A percentile compares a stretch with the other conserved stretches of the same genome.
Evolutionary conservation across 2,113 vertebrate genomes (phyloP).

Genomic region (Podarcis muralis): DNA sequence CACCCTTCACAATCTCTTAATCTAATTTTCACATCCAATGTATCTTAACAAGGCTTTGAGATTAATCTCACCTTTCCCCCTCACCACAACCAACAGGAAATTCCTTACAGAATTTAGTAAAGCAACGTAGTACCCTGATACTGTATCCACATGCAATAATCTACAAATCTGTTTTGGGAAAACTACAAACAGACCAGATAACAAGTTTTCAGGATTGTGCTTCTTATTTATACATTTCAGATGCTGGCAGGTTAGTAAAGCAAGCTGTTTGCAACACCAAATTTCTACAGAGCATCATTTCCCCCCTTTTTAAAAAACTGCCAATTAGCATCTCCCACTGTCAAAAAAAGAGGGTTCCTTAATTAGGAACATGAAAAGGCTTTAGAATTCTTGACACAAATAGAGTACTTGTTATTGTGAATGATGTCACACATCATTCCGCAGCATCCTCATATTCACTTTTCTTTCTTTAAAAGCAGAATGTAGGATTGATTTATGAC

Average conservation of each 20-base stretch:
- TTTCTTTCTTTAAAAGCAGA: background rate
- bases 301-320: conserved; percentile 16
- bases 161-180: background rate
- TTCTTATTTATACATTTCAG: conserved; percentile 58
- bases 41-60: background rate
- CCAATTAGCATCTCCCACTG: conserved; percentile 49
- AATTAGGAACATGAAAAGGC: conserved; percentile 66
- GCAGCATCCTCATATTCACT: background rate
- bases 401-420: conserved; percentile 43
- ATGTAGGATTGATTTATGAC: rapidly evolving
- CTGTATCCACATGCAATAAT: background rate
- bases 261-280: conserved; percentile 30
- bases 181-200: conserved; percentile 42
- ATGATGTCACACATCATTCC: conserved; percentile 28
- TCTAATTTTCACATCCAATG: background rate
- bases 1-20: background rate
- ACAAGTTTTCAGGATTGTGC: conserved; percentile 25
- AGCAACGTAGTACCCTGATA: background rate
- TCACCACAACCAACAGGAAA: background rate
- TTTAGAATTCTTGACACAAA: conserved; percentile 66
- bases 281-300: conserved; percentile 29
- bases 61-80: background rate
- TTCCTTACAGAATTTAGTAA: conserved; percentile 12
- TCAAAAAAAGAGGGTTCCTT: conserved; percentile 60
- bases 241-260: conserved; percentile 50